Conservation (phyloP, 2,797 vertebrate genomes). For the Pteronotus mesoamericanus region DNA sequence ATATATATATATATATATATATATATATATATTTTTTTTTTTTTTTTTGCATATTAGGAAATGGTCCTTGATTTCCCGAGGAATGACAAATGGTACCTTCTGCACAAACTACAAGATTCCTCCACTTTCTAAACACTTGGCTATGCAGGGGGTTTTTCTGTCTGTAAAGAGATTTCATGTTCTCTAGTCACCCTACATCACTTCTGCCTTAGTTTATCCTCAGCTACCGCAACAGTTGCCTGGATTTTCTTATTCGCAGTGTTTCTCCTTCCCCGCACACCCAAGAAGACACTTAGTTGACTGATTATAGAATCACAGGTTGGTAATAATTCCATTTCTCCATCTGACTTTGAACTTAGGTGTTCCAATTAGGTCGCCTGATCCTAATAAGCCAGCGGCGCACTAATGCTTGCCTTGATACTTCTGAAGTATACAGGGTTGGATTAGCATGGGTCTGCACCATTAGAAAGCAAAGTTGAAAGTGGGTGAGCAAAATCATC, state of each 20-base stretch:
- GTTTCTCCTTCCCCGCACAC: not conserved
- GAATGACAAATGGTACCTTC: not conserved
- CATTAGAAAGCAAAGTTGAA: conserved; percentile 66
- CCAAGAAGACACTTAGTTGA: conserved; percentile 45
- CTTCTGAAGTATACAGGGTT: conserved; percentile 59
- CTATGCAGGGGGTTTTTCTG: not conserved
- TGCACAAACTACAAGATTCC: conserved; percentile 4
- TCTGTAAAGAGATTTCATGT: not conserved
- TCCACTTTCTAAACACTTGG: not conserved
- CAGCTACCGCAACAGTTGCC: not conserved
- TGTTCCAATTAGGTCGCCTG: conserved; percentile 62
- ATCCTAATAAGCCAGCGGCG: conserved; percentile 64
- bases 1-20: too few relatives aligned
- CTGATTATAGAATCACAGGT: conserved; percentile 66
- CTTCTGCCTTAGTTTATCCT: not conserved
- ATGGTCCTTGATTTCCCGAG: not conserved
- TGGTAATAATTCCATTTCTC: conserved; percentile 64
- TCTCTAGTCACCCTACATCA: not conserved
- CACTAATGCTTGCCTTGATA: conserved; percentile 66
- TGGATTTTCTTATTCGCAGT: not conserved
- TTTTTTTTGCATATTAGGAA: not conserved
- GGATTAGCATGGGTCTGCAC: conserved; percentile 59
- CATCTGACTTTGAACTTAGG: conserved; percentile 70
- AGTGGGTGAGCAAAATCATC: conserved; percentile 47
- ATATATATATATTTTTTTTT: too few relatives aligned